Evolutionary conservation across 2,888 invertebrate genomes (phyloP).

Genomic region (Protophormia terraenovae): DNA sequence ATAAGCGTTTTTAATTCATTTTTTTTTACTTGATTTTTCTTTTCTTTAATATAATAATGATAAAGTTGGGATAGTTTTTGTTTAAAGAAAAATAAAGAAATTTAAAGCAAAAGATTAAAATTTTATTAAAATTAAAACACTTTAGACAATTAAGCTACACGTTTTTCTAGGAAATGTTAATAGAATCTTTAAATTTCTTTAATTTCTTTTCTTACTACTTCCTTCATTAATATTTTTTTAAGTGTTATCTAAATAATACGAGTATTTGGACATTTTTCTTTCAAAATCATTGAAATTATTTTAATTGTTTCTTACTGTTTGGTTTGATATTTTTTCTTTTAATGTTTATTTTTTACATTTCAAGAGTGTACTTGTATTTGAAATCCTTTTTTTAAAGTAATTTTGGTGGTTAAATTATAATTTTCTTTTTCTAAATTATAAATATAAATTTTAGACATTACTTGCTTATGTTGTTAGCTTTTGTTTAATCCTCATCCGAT

Average conservation of each 20-base stretch:
- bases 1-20: slow-evolving; percentile 61
- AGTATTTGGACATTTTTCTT: too few relatives aligned
- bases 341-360: neutral
- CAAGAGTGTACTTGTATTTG: neutral
- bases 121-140: too few relatives aligned
- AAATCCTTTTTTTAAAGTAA: neutral
- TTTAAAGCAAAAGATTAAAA: too few relatives aligned
- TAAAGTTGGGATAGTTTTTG: slow-evolving; percentile 7
- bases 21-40: slow-evolving; percentile 23
- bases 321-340: neutral
- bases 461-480: neutral
- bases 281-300: too few relatives aligned
- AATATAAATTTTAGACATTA: neutral
- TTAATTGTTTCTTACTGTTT: neutral
- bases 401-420: neutral
- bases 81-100: neutral
- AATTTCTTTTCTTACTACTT: too few relatives aligned
- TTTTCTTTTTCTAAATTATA: neutral
- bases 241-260: too few relatives aligned
- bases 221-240: too few relatives aligned
- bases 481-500: slow-evolving; percentile 78
- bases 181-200: too few relatives aligned
- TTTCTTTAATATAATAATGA: slow-evolving; percentile 12
- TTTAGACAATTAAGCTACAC: too few relatives aligned
- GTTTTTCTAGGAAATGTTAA: too few relatives aligned